A percentile compares a stretch with the other conserved stretches of the same genome.
Conservation (phyloP, 2,797 vertebrate species). For the Tiaroga cobitis region DNA sequence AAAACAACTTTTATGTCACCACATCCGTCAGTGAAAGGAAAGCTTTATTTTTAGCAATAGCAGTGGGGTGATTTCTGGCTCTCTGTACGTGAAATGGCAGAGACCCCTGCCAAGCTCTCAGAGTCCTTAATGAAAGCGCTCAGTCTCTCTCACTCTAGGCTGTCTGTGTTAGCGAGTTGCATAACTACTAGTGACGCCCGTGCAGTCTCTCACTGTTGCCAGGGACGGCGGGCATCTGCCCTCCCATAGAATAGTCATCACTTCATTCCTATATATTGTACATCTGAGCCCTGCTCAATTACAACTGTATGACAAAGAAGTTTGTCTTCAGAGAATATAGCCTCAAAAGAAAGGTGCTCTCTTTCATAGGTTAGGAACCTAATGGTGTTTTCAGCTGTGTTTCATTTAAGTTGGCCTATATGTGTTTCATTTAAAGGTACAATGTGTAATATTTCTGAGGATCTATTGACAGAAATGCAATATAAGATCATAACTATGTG, state of each 20-base stretch:
- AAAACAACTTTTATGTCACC: conserved; percentile 28
- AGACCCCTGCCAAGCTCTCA: conserved; percentile 42
- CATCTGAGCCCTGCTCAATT: conserved; percentile 10
- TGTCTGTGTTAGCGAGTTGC: conserved; percentile 48
- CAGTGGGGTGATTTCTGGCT: conserved; percentile 24
- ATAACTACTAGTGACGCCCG: conserved; percentile 56
- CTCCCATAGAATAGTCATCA: conserved; percentile 6
- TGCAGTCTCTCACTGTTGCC: conserved; percentile 54
- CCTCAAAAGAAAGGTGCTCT: background rate
- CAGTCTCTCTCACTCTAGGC: conserved; percentile 36
- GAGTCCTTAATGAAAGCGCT: conserved; percentile 49
- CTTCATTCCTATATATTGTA: background rate
- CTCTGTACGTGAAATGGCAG: conserved; percentile 28
- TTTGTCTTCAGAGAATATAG: background rate
- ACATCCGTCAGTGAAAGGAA: conserved; percentile 24
- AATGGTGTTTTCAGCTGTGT: background rate
- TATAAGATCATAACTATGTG: too few relatives aligned
- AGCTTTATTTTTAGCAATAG: conserved; percentile 49
- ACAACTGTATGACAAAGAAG: background rate
- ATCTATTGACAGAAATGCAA: too few relatives aligned
- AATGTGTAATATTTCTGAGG: too few relatives aligned
- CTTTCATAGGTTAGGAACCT: background rate
- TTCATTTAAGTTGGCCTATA: background rate
- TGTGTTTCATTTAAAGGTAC: too few relatives aligned
- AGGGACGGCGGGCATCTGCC: conserved; percentile 53